A percentile compares a stretch with the other conserved stretches of the same genome.
Evolutionary conservation across 2,113 vertebrate species (phyloP).

Genomic region (Eira barbara): DNA sequence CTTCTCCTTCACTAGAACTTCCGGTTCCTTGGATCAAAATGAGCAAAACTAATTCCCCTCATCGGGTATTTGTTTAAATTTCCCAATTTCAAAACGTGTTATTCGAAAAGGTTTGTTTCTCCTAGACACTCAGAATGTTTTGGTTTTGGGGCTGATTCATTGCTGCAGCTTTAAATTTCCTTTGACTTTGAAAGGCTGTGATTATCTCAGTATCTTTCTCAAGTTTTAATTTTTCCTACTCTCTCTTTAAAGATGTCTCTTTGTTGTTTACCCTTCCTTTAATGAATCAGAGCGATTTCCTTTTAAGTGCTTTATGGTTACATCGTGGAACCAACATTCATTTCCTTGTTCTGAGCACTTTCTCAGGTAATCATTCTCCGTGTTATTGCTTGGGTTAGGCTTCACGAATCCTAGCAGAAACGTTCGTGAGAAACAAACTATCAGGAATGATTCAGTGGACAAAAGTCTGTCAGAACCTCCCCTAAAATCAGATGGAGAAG

Average conservation of each 20-base stretch:
- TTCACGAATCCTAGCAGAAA: neutral
- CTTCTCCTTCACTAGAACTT: neutral
- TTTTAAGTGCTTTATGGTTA: conserved; percentile 29
- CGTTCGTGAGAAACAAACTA: neutral
- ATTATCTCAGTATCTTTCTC: neutral
- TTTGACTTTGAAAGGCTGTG: neutral
- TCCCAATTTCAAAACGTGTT: conserved; percentile 1
- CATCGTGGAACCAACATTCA: conserved; percentile 4
- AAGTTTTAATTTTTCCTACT: neutral
- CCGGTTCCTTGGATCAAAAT: neutral
- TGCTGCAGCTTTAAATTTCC: neutral
- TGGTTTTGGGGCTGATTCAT: neutral
- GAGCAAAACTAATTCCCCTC: neutral
- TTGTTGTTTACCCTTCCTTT: neutral
- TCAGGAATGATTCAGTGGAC: neutral
- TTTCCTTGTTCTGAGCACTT: conserved; percentile 39
- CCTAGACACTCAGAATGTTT: neutral
- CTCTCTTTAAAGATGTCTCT: conserved; percentile 6
- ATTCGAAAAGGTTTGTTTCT: neutral
- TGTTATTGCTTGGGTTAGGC: neutral
- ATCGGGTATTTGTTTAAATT: neutral
- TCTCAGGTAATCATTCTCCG: conserved; percentile 23
- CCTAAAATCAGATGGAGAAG: neutral
- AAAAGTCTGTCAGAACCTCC: neutral
- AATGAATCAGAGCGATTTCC: conserved; percentile 44